phyloP scores from a whole-genome alignment of 1,140 invertebrate species.

The Lerema accius region DNA sequence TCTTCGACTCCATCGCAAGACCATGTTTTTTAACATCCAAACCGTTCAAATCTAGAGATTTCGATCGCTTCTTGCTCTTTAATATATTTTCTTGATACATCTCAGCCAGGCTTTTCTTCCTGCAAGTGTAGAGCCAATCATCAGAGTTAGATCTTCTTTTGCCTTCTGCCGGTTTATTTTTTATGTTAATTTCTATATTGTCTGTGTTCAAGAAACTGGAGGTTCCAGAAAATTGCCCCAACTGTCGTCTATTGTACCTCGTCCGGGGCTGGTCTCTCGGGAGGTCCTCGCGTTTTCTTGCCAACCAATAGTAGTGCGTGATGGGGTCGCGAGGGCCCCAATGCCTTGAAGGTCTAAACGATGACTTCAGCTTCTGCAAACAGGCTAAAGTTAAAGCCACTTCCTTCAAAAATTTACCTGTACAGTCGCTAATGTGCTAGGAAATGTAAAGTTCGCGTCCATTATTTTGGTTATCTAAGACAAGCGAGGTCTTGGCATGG shows the following conservation, averaged over 20 bases:
- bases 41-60: conserved; percentile 54
- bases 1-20: neutral
- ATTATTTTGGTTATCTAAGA: conserved; percentile 10
- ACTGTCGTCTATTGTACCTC: conserved; percentile 46
- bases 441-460: conserved; percentile 24
- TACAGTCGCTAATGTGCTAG: conserved; percentile 20
- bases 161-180: conserved; percentile 16
- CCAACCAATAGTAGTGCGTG: conserved; percentile 84
- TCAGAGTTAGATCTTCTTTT: conserved; percentile 64
- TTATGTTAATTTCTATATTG: conserved; percentile 11
- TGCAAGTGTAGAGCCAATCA: conserved; percentile 56
- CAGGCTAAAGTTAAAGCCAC: conserved; percentile 23
- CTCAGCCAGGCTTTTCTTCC: conserved; percentile 47
- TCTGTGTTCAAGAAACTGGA: conserved; percentile 40
- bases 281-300: conserved; percentile 74
- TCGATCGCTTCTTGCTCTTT: conserved; percentile 44
- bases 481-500: conserved; percentile 22
- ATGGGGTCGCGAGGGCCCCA: conserved; percentile 86
- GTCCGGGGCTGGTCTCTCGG: conserved; percentile 43
- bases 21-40: conserved; percentile 16
- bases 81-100: conserved; percentile 25
- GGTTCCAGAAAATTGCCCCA: conserved; percentile 57
- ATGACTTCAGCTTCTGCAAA: conserved; percentile 83
- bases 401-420: conserved; percentile 19
- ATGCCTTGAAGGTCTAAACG: conserved; percentile 83